Evolutionary conservation across 2,888 invertebrate species (phyloP), one percentile per base, ranked within the genome.

Genomic region (Drosophila demipolita): DNA sequence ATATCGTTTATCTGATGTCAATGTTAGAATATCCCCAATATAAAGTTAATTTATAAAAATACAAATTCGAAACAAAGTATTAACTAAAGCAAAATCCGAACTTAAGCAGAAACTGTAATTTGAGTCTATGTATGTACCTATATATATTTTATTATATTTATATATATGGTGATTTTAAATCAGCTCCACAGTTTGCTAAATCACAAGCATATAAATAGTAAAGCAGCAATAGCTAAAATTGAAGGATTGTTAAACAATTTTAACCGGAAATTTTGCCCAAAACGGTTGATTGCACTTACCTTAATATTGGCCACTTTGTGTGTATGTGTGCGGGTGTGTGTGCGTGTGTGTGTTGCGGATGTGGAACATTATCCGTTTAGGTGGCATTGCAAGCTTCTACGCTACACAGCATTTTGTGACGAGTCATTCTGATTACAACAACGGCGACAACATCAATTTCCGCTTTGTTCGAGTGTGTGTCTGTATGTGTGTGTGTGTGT

Each of bases 381-480:
- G 62, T 45, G 58, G 2, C 29, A 23, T 33, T 63, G 66, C 66
- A 78, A 55, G n/a, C 48, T 36, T 57, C 38, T 59, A 42, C 58
- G 52, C 57, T 62, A 62, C 69, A 59, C 60, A 66, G 66, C 63
- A 70, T 77, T 75, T 89, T 87, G 73, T 87, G 86, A 78, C 72
- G 57, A 86, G 83, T 89, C 83, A 89, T 67, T 74, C 65, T 66
- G 78, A 77, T 71, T 65, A 61, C 66, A 69, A 67, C 75, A 65
- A 60, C 57, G 66, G 61, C 80, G 72, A 73, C 75, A 82, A 77
- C 69, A 84, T 75, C 73, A 80, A 86, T 86, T 82, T 82, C 73
- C 80, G 78, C 42, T 62, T 55, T 53, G 33, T 49, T 17, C 9
- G 9, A 26, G 26, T 26, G 20, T 66, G n/a, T 23, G 7, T 15